Conservation (phyloP, 2,113 vertebrate genomes). For the Cacatua alba region DNA sequence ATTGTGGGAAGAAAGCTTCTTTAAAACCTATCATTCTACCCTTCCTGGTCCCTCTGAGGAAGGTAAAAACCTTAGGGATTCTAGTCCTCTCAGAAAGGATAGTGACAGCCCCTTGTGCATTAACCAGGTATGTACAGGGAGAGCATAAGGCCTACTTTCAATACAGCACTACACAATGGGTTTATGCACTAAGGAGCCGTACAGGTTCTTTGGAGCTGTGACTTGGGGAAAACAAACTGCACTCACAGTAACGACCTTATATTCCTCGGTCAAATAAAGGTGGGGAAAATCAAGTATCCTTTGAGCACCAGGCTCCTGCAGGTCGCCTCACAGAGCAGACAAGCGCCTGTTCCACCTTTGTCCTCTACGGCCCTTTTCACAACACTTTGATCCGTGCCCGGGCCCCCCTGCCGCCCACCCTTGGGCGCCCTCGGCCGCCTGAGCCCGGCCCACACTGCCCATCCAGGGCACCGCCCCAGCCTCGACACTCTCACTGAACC, state of each 20-base stretch:
- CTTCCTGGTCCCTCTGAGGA: not conserved
- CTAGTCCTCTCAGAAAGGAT: accelerated
- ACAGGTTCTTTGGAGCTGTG: accelerated
- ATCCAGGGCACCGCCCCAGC: not conserved
- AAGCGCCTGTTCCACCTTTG: accelerated
- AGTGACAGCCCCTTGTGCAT: not conserved
- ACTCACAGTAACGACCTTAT: accelerated
- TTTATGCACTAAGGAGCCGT: accelerated
- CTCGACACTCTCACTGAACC: not conserved
- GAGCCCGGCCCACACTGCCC: not conserved
- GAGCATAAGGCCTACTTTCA: accelerated
- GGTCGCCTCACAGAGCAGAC: not conserved
- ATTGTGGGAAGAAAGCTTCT: no score
- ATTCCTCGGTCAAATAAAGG: accelerated
- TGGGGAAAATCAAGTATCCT: accelerated
- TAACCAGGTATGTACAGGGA: no score
- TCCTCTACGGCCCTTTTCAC: not conserved
- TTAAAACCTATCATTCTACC: not conserved
- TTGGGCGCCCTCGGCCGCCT: not conserved
- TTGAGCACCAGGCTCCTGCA: not conserved
- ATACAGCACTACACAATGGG: accelerated
- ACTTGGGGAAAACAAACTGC: not conserved
- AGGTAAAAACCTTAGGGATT: not conserved
- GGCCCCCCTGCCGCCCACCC: not conserved
- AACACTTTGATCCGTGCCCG: accelerated